A percentile compares a stretch with the other conserved stretches of the same genome.
Evolutionary conservation across 2,797 vertebrate species (phyloP).

Genomic region (Esox masquinongy): DNA sequence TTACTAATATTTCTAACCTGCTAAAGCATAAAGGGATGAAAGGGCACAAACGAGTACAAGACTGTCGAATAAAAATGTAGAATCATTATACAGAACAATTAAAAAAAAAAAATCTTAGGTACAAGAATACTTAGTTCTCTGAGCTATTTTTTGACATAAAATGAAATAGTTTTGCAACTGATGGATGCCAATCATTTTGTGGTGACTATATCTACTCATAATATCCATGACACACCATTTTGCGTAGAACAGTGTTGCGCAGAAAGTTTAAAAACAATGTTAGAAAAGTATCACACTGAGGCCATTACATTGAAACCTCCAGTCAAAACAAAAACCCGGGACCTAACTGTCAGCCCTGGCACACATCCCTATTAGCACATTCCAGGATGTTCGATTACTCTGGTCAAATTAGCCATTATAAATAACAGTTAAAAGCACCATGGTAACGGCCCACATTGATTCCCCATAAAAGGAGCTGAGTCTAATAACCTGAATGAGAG

Average conservation of each 20-base stretch:
- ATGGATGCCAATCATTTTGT: not conserved
- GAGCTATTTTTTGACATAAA: too few relatives aligned
- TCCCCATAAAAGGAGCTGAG: not conserved
- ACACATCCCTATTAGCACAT: not conserved
- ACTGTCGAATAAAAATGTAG: too few relatives aligned
- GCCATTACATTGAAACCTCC: not conserved
- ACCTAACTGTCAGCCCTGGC: not conserved
- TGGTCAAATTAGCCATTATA: constrained; percentile 11
- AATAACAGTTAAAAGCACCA: not conserved
- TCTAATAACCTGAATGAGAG: constrained; percentile 12
- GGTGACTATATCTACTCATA: too few relatives aligned
- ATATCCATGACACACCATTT: not conserved
- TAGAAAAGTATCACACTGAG: not conserved
- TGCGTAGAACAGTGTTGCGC: not conserved
- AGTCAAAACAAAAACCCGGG: not conserved
- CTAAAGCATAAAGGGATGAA: too few relatives aligned
- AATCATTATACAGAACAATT: too few relatives aligned
- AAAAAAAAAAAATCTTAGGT: too few relatives aligned
- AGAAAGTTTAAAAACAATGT: not conserved
- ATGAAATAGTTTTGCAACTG: too few relatives aligned
- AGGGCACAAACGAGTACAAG: too few relatives aligned
- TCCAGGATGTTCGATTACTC: not conserved
- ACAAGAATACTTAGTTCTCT: too few relatives aligned
- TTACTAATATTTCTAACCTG: too few relatives aligned
- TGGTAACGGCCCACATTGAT: constrained; percentile 5